Percentiles rank a stretch among this genome's conserved stretches.
Evolutionary conservation across 1,140 invertebrate genomes (phyloP).

Genomic region (Caenorhabditis latens): DNA sequence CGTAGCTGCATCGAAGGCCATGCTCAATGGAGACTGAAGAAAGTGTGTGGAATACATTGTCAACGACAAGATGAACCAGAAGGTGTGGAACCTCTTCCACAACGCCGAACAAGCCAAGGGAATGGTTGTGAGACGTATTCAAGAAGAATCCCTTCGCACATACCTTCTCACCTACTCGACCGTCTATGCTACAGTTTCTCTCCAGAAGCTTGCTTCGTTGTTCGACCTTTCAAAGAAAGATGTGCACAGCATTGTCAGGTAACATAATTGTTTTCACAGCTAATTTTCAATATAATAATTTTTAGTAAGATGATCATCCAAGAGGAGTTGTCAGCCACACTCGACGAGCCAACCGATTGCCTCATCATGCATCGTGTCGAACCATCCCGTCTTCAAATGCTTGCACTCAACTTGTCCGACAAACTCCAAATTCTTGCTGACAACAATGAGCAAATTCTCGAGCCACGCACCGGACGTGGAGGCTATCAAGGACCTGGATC

Average conservation of each 20-base stretch:
- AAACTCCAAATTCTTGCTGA: constrained; percentile 93
- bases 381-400: constrained; percentile 93
- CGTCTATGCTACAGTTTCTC: constrained; percentile 95
- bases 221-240: constrained; percentile 89
- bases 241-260: constrained; percentile 92
- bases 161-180: constrained; percentile 98
- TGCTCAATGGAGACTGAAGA: constrained; percentile 97
- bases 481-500: constrained; percentile 69
- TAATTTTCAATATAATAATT: neutral
- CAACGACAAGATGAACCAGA: constrained; percentile 99
- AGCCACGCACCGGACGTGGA: constrained; percentile 69
- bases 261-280: neutral
- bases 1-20: constrained; percentile 96
- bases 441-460: constrained; percentile 87
- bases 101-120: no score
- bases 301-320: constrained; percentile 98
- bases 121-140: no score
- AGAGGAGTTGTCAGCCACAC: constrained; percentile 90
- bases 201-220: constrained; percentile 88
- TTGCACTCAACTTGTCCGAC: constrained; percentile 94
- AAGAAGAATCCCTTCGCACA: constrained; percentile 93
- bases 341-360: constrained; percentile 99
- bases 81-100: no score
- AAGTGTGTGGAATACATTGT: constrained; percentile 94
- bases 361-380: no score